A percentile compares a stretch with the other conserved stretches of the same genome.
Conservation (phyloP, 2,113 vertebrate species). For the Laticauda colubrina region DNA sequence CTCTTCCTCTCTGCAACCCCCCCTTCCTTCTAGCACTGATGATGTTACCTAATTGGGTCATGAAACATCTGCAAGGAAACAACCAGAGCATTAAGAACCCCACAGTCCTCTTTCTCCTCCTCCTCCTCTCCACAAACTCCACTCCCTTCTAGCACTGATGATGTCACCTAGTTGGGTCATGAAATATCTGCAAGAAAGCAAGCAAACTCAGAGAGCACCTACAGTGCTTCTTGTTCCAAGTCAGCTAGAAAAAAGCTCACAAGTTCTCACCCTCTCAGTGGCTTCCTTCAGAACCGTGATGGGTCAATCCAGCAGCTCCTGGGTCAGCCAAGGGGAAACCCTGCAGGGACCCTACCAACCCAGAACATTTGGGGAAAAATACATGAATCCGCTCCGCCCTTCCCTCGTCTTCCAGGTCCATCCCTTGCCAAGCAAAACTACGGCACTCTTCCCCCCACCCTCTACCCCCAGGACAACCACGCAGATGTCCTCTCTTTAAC, state of each 20-base stretch:
- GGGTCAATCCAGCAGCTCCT: background rate
- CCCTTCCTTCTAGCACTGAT: no score
- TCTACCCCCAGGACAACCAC: constrained; percentile 33
- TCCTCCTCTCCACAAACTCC: no score
- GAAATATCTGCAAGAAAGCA: no score
- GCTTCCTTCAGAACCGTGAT: background rate
- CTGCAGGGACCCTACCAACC: background rate
- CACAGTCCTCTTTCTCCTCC: no score
- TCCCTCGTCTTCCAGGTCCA: background rate
- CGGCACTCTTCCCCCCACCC: background rate
- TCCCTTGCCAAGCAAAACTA: background rate
- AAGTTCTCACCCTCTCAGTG: background rate
- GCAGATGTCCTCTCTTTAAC: background rate
- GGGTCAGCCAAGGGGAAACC: background rate
- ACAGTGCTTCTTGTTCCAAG: background rate
- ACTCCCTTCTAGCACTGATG: no score
- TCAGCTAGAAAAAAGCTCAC: no score
- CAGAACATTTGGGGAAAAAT: background rate
- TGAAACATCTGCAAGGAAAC: no score
- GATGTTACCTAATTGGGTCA: no score
- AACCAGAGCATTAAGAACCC: no score
- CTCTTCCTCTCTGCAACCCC: no score
- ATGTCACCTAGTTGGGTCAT: no score
- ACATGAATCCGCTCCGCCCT: background rate
- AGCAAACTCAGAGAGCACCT: no score